Evolutionary conservation across 30 jellyfish, hydroid and myxozoan genomes (phyloP).

Genomic region (Phacellophora camtschatica): DNA sequence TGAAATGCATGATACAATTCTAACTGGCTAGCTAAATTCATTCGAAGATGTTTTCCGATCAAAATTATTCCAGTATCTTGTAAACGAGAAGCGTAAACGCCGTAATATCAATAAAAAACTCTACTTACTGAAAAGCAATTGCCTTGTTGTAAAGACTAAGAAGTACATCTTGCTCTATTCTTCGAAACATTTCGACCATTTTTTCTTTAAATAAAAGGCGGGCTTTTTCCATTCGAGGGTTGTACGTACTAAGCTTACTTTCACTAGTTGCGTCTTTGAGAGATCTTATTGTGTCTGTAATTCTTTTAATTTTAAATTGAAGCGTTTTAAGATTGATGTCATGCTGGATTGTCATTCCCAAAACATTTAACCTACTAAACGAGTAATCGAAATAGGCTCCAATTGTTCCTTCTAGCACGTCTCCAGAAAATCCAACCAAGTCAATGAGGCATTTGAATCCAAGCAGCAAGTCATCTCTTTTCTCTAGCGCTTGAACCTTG

Average conservation of each 20-base stretch:
- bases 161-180: neutral
- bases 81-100: no score
- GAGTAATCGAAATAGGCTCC: constrained; percentile 4
- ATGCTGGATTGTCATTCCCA: neutral
- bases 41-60: no score
- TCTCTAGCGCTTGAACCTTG: neutral
- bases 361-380: neutral
- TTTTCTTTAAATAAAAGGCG: neutral
- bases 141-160: neutral
- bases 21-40: no score
- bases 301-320: neutral
- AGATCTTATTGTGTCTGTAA: neutral
- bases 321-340: neutral
- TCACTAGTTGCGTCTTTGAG: neutral
- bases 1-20: no score
- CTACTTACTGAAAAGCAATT: neutral
- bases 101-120: no score
- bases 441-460: neutral
- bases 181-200: neutral
- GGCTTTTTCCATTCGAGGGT: neutral
- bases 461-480: neutral
- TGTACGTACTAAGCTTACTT: neutral
- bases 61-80: no score
- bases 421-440: constrained; percentile 9
- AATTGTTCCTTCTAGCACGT: neutral